These are phyloP conservation scores for Avahi laniger DNA, from an alignment of 2,797 vertebrate genomes.

Conservation along the genomic window DNA sequence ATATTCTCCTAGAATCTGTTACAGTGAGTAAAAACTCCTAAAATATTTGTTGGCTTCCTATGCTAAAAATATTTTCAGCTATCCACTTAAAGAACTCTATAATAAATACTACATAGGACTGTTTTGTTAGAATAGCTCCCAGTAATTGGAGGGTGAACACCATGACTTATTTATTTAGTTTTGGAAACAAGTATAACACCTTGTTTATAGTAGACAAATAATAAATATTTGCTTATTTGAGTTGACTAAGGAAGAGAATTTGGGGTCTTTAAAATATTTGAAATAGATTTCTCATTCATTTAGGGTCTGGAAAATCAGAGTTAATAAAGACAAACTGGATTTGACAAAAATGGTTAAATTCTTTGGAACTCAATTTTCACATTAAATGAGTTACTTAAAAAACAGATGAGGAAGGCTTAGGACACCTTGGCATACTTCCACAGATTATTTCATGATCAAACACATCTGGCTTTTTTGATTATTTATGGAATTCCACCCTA, in stretches of 20 bases:
- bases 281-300: slow-evolving; percentile 25
- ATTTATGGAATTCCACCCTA: slow-evolving; percentile 61
- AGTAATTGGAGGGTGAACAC: not conserved
- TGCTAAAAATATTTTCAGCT: not conserved
- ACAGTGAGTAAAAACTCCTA: not conserved
- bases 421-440: slow-evolving; percentile 53
- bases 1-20: not conserved
- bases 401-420: slow-evolving; percentile 54
- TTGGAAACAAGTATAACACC: not conserved
- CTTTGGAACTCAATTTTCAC: slow-evolving; percentile 27
- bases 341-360: slow-evolving; percentile 51
- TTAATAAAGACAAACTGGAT: slow-evolving; percentile 22
- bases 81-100: not conserved
- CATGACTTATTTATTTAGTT: not conserved
- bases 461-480: slow-evolving; percentile 66
- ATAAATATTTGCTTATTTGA: not conserved
- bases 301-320: not conserved
- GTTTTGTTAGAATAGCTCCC: not conserved
- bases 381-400: slow-evolving; percentile 47
- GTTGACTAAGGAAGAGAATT: not conserved
- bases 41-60: not conserved
- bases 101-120: not conserved
- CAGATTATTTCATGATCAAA: slow-evolving; percentile 61
- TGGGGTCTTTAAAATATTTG: not conserved
- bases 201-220: not conserved